phyloP scores from a whole-genome alignment of 2,888 invertebrate genomes.

The Amblyteles armatorius region DNA sequence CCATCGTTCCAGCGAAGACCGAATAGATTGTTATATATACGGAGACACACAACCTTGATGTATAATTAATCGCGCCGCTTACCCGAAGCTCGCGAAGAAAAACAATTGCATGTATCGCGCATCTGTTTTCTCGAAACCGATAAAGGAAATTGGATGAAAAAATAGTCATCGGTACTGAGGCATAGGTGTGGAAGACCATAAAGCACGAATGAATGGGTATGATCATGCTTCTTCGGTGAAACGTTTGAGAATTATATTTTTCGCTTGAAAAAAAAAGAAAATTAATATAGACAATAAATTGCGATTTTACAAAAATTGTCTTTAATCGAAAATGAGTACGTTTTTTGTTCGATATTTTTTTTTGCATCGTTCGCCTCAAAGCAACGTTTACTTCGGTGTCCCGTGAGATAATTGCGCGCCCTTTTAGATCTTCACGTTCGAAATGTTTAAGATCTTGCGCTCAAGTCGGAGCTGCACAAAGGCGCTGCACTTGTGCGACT shows the following conservation, averaged over 20 bases:
- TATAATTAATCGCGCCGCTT: slow-evolving; percentile 54
- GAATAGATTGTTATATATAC: slow-evolving; percentile 19
- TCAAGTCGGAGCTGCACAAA: not conserved
- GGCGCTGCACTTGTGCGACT: not conserved
- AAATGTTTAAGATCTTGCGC: not conserved
- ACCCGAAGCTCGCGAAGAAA: slow-evolving; percentile 19
- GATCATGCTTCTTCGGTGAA: not conserved
- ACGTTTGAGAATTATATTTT: not conserved
- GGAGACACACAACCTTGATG: slow-evolving; percentile 45
- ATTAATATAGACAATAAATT: not conserved
- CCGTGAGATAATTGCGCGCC: not conserved
- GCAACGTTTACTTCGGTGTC: not conserved
- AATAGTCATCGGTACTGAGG: not conserved
- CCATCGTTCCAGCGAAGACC: slow-evolving; percentile 9
- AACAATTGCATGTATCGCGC: slow-evolving; percentile 29
- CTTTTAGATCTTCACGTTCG: not conserved
- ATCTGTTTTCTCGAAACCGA: not conserved
- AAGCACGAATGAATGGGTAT: not conserved
- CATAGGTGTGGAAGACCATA: not conserved
- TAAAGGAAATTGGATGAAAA: not conserved
- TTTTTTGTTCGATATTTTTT: not conserved
- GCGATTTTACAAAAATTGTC: not conserved
- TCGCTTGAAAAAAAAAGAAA: not conserved
- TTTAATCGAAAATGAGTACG: not conserved
- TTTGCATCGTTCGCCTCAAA: not conserved